Evolutionary conservation across 2,797 vertebrate genomes (phyloP).

Genomic region (Aselliscus stoliczkanus): DNA sequence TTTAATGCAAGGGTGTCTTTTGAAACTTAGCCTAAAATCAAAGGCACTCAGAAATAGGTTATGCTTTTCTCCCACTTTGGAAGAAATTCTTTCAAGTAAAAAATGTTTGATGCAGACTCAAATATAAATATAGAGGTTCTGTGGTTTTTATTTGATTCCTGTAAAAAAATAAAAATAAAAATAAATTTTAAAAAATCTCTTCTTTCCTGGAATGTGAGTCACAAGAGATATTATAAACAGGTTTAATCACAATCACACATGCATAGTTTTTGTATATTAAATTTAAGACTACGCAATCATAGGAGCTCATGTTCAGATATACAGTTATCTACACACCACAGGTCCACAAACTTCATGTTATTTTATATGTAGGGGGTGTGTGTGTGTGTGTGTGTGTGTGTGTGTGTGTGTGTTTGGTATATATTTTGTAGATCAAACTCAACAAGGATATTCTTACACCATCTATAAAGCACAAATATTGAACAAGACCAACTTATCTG

Average conservation of each 20-base stretch:
- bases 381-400: neutral
- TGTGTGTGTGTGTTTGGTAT: neutral
- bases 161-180: conserved; percentile 67
- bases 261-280: conserved; percentile 41
- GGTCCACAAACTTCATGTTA: neutral
- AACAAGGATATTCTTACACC: neutral
- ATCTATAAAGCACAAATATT: neutral
- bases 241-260: conserved; percentile 73
- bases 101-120: conserved; percentile 76
- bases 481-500: neutral
- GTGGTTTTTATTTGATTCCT: conserved; percentile 77
- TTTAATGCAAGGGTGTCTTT: neutral
- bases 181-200: conserved; percentile 44
- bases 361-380: neutral
- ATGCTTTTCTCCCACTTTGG: conserved; percentile 38
- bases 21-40: conserved; percentile 70
- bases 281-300: conserved; percentile 29
- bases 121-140: conserved; percentile 79
- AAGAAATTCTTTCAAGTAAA: conserved; percentile 74
- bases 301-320: conserved; percentile 48
- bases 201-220: conserved; percentile 80
- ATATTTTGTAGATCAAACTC: neutral
- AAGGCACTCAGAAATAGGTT: conserved; percentile 71
- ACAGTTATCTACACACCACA: neutral
- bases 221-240: conserved; percentile 76